A percentile compares a stretch with the other conserved stretches of the same genome.
phyloP scores from a whole-genome alignment of 2,888 invertebrate genomes.

The Epinotia ramella region DNA sequence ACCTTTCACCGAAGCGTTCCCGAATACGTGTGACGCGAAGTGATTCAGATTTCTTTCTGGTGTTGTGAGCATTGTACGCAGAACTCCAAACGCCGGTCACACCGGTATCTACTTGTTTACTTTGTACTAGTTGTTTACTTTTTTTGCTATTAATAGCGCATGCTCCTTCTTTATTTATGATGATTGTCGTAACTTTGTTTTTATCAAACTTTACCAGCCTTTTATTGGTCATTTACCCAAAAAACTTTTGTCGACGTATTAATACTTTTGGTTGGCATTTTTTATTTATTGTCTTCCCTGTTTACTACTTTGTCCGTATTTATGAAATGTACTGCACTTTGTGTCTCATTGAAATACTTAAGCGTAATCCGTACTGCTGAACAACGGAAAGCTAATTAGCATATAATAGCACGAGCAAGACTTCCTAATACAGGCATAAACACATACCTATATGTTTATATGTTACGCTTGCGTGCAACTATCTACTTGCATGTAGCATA shows the following conservation, averaged over 20 bases:
- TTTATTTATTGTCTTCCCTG: slow-evolving; percentile 16
- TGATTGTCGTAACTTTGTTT: slow-evolving; percentile 12
- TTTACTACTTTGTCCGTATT: background rate
- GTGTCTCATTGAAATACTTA: slow-evolving; percentile 53
- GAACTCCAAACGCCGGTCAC: slow-evolving; percentile 50
- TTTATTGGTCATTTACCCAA: background rate
- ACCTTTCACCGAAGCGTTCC: slow-evolving; percentile 80
- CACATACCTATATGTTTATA: slow-evolving; percentile 48
- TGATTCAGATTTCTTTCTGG: slow-evolving; percentile 68
- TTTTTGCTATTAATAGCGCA: slow-evolving; percentile 54
- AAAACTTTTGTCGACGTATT: background rate
- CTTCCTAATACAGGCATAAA: slow-evolving; percentile 57
- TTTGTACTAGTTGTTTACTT: slow-evolving; percentile 61
- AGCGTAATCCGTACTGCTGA: slow-evolving; percentile 60
- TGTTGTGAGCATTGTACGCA: slow-evolving; percentile 75
- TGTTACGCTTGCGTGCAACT: slow-evolving; percentile 66
- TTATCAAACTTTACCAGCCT: slow-evolving; percentile 1
- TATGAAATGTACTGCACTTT: slow-evolving; percentile 37
- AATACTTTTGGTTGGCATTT: slow-evolving; percentile 1
- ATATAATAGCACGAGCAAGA: slow-evolving; percentile 71
- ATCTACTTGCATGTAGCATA: slow-evolving; percentile 72
- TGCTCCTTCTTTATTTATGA: slow-evolving; percentile 19
- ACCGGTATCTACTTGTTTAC: slow-evolving; percentile 65
- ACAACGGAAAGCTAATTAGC: slow-evolving; percentile 70
- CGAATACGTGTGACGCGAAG: slow-evolving; percentile 77